phyloP scores from a whole-genome alignment of 2,797 vertebrate genomes.

The Pantherophis alleghaniensis region DNA sequence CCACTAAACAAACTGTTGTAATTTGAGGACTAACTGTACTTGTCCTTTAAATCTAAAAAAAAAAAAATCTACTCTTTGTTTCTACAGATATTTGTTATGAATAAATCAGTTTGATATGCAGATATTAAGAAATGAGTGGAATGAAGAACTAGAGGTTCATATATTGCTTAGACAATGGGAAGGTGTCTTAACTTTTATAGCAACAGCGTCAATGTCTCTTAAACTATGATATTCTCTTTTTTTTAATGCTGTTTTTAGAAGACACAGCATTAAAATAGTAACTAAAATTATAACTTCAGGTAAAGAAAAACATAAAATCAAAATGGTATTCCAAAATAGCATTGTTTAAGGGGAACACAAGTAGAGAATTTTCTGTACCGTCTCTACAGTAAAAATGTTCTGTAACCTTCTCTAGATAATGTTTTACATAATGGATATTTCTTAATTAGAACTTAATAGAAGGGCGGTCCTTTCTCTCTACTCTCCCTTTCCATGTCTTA shows the following conservation, averaged over 20 bases:
- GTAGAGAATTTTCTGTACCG: neutral
- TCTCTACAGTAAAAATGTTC: neutral
- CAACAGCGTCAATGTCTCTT: neutral
- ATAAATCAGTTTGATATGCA: neutral
- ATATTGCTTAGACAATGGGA: neutral
- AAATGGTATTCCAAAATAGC: neutral
- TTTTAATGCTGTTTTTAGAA: neutral
- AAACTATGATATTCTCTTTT: neutral
- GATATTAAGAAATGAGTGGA: neutral
- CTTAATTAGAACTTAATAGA: neutral
- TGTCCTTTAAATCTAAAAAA: neutral
- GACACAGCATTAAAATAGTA: neutral
- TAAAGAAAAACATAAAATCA: neutral
- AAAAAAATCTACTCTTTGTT: neutral
- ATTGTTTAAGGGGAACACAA: neutral
- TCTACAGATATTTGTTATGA: neutral
- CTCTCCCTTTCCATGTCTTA: neutral
- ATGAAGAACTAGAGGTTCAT: neutral
- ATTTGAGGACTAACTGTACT: neutral
- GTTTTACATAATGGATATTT: neutral
- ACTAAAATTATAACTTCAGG: neutral
- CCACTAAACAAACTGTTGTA: too few relatives aligned
- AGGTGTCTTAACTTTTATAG: neutral
- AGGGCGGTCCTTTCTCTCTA: neutral
- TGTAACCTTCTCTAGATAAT: neutral